phyloP scores from a whole-genome alignment of 2,797 vertebrate genomes.

The Alfaro cultratus region DNA sequence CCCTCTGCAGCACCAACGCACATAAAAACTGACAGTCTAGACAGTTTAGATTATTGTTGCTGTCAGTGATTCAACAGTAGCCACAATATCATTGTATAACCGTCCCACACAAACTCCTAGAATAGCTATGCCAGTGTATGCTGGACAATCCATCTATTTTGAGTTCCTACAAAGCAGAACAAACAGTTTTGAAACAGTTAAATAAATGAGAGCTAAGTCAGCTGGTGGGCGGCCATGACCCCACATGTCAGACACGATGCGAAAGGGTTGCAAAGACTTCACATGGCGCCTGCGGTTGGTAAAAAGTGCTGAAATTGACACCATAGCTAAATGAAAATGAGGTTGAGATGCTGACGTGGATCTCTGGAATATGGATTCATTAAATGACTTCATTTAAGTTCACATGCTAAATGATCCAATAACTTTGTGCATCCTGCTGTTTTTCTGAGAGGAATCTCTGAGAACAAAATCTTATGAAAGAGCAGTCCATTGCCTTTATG shows the following conservation, averaged over 20 bases:
- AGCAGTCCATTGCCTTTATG: neutral
- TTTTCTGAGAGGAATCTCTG: neutral
- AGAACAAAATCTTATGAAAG: neutral
- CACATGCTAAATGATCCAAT: neutral
- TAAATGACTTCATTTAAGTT: constrained; percentile 17
- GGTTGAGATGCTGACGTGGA: neutral
- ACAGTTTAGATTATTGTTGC: constrained; percentile 26
- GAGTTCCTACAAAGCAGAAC: constrained; percentile 2
- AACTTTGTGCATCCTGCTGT: neutral
- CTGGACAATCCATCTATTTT: constrained; percentile 8
- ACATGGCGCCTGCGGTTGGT: constrained; percentile 17
- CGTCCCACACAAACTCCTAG: constrained; percentile 28
- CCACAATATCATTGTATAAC: constrained; percentile 24
- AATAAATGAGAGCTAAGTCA: constrained; percentile 12
- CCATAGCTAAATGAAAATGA: neutral
- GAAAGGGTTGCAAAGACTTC: constrained; percentile 24
- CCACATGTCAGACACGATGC: neutral
- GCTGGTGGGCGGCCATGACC: neutral
- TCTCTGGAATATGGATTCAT: constrained; percentile 22
- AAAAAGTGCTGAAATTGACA: constrained; percentile 31
- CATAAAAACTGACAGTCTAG: constrained; percentile 25
- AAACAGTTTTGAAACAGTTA: neutral
- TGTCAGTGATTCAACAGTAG: constrained; percentile 10
- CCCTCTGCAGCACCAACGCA: constrained; percentile 5
- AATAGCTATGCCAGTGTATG: neutral